A percentile compares a stretch with the other conserved stretches of the same genome.
Evolutionary conservation across 2,113 vertebrate genomes (phyloP).

Genomic region (Upupa epops): DNA sequence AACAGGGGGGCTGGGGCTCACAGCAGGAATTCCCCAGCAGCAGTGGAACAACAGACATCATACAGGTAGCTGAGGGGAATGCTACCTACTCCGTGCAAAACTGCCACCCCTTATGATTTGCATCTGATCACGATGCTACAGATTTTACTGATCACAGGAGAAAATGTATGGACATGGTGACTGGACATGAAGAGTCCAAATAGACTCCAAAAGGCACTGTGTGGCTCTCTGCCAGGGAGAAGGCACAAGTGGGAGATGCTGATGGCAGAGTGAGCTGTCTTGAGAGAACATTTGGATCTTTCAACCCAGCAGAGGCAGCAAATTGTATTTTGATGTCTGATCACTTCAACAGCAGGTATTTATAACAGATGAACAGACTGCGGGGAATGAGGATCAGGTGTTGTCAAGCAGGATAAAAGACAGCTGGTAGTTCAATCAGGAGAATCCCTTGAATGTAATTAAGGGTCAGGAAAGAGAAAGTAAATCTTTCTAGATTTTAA

Average conservation of each 20-base stretch:
- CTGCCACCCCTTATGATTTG: not conserved
- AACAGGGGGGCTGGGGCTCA: not conserved
- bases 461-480: not conserved
- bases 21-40: not conserved
- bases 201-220: not conserved
- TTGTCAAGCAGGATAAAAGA: not conserved
- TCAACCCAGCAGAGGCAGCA: not conserved
- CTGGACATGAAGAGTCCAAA: not conserved
- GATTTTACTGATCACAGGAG: not conserved
- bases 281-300: not conserved
- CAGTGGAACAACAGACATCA: not conserved
- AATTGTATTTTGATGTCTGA: not conserved
- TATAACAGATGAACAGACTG: not conserved
- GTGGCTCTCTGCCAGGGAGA: not conserved
- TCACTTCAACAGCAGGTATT: not conserved
- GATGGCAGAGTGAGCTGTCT: not conserved
- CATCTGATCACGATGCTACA: not conserved
- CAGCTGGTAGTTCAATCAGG: not conserved
- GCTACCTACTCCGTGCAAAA: not conserved
- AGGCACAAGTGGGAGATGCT: not conserved
- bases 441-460: not conserved
- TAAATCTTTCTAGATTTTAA: conserved; percentile 12
- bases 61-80: not conserved
- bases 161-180: not conserved
- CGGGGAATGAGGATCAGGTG: not conserved